These are phyloP conservation scores for Acomys russatus DNA, from an alignment of 2,797 vertebrate species.

Conservation along the genomic window DNA sequence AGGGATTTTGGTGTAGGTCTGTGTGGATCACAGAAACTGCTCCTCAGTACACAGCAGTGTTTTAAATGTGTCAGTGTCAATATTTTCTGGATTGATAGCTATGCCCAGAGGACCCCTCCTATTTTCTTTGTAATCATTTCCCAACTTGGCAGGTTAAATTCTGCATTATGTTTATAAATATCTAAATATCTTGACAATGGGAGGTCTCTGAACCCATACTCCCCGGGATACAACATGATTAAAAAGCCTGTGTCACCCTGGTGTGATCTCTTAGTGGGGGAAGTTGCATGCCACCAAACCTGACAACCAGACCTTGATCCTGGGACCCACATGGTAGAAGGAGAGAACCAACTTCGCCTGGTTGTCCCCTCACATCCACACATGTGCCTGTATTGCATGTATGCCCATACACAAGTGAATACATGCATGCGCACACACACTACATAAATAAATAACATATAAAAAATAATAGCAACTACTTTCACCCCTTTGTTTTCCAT, in stretches of 20 bases:
- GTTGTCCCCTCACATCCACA: neutral
- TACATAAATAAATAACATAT: neutral
- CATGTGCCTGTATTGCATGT: neutral
- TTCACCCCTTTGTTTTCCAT: neutral
- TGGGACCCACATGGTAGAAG: neutral
- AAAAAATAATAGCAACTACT: neutral
- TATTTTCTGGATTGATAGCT: neutral
- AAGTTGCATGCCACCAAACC: neutral
- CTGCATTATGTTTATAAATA: neutral
- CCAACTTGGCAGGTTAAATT: neutral
- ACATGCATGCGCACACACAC: neutral
- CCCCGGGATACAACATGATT: neutral
- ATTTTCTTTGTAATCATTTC: neutral
- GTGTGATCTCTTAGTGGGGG: neutral
- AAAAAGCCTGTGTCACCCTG: neutral
- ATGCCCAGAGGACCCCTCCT: neutral
- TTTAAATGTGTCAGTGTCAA: neutral
- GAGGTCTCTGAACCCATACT: neutral
- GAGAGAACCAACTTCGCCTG: neutral
- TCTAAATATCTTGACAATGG: neutral
- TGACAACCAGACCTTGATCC: neutral
- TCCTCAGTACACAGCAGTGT: neutral
- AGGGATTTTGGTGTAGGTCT: neutral
- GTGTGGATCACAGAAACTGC: fast-evolving
- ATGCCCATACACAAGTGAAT: neutral